Percentiles rank a stretch among this genome's conserved stretches.
phyloP scores from a whole-genome alignment of 2,888 invertebrate genomes.

The Xanthorhoe designata region DNA sequence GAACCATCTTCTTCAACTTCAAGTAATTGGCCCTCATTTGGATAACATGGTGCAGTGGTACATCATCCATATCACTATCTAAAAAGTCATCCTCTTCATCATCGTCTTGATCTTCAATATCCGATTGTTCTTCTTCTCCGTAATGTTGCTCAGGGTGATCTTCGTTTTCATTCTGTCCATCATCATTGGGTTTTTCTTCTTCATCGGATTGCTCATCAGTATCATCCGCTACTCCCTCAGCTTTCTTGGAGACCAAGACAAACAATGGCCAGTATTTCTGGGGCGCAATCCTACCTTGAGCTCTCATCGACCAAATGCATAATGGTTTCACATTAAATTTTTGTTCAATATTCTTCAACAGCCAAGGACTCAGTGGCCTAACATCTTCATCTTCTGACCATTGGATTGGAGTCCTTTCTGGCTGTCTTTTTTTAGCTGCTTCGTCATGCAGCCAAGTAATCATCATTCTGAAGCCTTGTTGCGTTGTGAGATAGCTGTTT shows the following conservation, averaged over 20 bases:
- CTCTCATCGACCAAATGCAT: background rate
- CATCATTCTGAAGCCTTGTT: background rate
- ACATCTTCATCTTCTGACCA: constrained; percentile 1
- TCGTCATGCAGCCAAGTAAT: constrained; percentile 1
- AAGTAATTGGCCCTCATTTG: no score
- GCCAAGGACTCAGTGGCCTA: background rate
- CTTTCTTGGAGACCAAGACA: background rate
- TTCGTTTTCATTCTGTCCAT: background rate
- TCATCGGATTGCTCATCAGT: background rate
- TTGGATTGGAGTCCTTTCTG: background rate
- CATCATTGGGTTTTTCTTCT: background rate
- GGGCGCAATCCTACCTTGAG: background rate
- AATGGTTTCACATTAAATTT: background rate
- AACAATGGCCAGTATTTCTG: background rate
- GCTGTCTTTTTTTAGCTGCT: background rate
- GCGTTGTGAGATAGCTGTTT: background rate
- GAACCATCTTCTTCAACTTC: background rate
- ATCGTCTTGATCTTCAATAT: background rate
- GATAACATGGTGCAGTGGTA: background rate
- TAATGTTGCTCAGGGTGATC: background rate
- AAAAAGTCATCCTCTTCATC: background rate
- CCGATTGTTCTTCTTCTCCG: background rate
- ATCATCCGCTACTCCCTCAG: background rate
- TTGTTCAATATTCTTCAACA: background rate
- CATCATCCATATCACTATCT: background rate